These are phyloP conservation scores for Salvelinus fontinalis DNA, from an alignment of 2,113 vertebrate species.

Conservation along the genomic window DNA sequence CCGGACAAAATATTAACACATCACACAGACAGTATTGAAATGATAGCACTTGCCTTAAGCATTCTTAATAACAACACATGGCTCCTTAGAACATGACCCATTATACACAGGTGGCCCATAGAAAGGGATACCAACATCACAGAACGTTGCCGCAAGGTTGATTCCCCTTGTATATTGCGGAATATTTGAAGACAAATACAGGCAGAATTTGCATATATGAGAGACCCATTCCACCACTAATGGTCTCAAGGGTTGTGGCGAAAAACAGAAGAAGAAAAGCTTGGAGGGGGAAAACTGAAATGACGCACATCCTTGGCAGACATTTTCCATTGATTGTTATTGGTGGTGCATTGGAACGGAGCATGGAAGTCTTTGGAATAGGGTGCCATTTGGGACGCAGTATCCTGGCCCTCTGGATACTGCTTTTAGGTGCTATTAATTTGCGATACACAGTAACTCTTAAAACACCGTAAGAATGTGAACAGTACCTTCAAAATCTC, in stretches of 20 bases:
- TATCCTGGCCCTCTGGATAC: conserved; percentile 4
- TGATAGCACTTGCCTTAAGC: conserved; percentile 5
- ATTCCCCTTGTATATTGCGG: conserved; percentile 15
- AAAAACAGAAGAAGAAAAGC: too few relatives aligned
- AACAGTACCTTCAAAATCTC: neutral
- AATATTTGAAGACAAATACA: neutral
- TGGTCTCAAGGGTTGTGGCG: too few relatives aligned
- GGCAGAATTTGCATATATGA: neutral
- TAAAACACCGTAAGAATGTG: conserved; percentile 6
- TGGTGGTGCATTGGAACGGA: conserved; percentile 12
- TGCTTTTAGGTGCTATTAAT: conserved; percentile 21
- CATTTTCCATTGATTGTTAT: neutral
- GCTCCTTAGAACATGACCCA: neutral
- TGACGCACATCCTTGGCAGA: neutral
- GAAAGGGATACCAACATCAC: conserved; percentile 5
- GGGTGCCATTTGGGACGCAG: neutral
- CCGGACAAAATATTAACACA: conserved; percentile 29
- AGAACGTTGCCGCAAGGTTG: conserved; percentile 3
- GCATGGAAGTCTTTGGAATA: neutral
- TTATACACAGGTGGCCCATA: conserved; percentile 21
- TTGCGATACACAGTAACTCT: conserved; percentile 18
- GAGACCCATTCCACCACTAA: too few relatives aligned
- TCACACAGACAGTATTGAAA: conserved; percentile 8
- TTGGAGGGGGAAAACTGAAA: neutral
- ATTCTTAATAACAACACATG: neutral